Base-by-base conservation (phyloP, 1,140 invertebrate genomes). In the Camponotus pennsylvanicus region DNA sequence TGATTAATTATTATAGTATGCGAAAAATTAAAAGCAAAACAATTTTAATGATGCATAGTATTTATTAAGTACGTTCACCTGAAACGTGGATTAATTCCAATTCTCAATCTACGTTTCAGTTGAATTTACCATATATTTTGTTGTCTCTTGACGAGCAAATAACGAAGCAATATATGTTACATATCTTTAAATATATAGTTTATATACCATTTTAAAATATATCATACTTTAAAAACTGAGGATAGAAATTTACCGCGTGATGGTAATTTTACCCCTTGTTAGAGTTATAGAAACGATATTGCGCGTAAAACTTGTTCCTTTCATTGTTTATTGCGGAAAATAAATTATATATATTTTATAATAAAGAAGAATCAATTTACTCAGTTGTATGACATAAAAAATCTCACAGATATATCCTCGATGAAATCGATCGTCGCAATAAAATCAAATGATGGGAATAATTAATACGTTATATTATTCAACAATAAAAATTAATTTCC, bases 381-480 rank as follows among this genome's bases (percentile, higher is more conserved):
- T 76, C 21, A 11, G 3, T 13, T 9, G 4, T 40, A 21, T n/a
- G 9, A 45, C 1, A 18, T 18, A 34, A 64, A 77, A 77, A 0
- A 21, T 45, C 18, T 64, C 1, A 7, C n/a, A 11, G n/a, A 42
- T 42, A 15, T 32, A 63, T 64, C 13, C 15, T 52, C 8, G 9
- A 45, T 42, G n/a, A 61, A 76, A 64, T 13, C 15, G 7, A 77
- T 49, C 2, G 11, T 78, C 21, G 45, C 11, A 66, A 78, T 66
- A 78, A 18, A 61, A 8, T 52, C 7, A 8, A 63, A 77, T 42
- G 2, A 37, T 52, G 8, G 21, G 4, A 34, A 66, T 13, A 27
- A 61, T 63, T 77, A 77, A n/a, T 27, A 49, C 3, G n/a, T 73
- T 8, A 55, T 66, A 80, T 70, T 42, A n/a, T 55, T 15, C 9